Base-by-base conservation (phyloP, 2,113 vertebrate species). In the Dendrocopos noguchii region DNA sequence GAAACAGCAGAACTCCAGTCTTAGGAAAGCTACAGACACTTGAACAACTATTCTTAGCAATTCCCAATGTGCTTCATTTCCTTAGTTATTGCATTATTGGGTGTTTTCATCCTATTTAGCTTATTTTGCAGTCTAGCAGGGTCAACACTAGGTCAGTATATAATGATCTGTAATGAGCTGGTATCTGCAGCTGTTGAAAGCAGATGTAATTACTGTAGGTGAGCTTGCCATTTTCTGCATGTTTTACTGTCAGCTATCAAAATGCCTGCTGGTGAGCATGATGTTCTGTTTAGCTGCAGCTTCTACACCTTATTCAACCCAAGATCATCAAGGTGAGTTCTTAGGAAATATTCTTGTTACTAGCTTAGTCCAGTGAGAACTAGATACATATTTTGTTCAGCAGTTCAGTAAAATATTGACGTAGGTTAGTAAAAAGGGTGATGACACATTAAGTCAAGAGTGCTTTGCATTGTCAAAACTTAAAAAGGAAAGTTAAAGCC, bases 121-220 rank as follows among this genome's bases (percentile, higher is more conserved):
- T 80, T 89, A 87, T 94, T 94, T 52, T 88, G 64, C 55, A 86
- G 76, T 91, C 57, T 39, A 74, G 50, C 29, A 79, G n/a, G 68
- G 79, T 89, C 80, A 90, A 52, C 82, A 27, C 36, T 80, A 90
- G 75, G 89, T 81, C 89, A 95, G 42, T 78, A 28, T 74, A 53
- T 83, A 96, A 88, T 55, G 50, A 79, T 22, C 39, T 34, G 21
- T 44, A 87, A 87, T 65, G 42, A 91, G 67, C n/a, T 46, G 31
- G 12, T 78, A 81, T 39, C 39, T 88, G n/a, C 11, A 27, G 61
- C 59, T 96, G 57, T 44, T 71, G 67, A 93, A 91, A 80, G 44
- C 36, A 91, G 64, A 76, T 24, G 12, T 80, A 73, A 93, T 88
- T 81, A 68, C 33, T 89, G 67, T n/a, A 75, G 28, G 53, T 88